These are phyloP conservation scores for Ornithoptera priamus DNA, from an alignment of 2,888 invertebrate genomes.

Conservation along the genomic window DNA sequence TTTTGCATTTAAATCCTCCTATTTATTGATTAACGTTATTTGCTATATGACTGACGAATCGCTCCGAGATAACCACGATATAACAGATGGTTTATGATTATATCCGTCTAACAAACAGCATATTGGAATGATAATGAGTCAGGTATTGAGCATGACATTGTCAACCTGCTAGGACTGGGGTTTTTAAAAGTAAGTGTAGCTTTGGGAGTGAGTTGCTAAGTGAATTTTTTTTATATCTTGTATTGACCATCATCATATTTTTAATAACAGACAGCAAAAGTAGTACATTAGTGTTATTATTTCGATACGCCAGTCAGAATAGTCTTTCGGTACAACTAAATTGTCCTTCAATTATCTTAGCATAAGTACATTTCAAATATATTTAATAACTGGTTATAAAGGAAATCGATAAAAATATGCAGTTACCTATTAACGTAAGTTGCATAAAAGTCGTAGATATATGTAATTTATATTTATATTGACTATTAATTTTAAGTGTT, in stretches of 20 bases:
- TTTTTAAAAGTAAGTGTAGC: background rate
- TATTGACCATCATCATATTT: background rate
- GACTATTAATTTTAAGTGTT: conserved; percentile 25
- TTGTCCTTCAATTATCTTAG: background rate
- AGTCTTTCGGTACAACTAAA: background rate
- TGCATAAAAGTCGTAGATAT: conserved; percentile 12
- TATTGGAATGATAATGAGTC: background rate
- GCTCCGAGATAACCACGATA: background rate
- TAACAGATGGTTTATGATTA: background rate
- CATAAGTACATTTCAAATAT: background rate
- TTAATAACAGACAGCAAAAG: background rate
- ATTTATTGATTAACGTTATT: background rate
- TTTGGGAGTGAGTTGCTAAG: background rate
- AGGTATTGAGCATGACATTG: background rate
- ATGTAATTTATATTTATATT: conserved; percentile 20
- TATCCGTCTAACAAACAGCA: background rate
- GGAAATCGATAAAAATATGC: background rate
- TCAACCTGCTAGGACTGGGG: background rate
- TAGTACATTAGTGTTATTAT: background rate
- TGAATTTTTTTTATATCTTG: background rate
- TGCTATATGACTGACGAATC: background rate
- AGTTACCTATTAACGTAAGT: conserved; percentile 7
- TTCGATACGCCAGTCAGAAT: background rate
- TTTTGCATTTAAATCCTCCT: background rate
- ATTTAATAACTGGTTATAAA: background rate